Evolutionary conservation across 2,797 vertebrate species (phyloP).

Genomic region (Microhierax caerulescens): DNA sequence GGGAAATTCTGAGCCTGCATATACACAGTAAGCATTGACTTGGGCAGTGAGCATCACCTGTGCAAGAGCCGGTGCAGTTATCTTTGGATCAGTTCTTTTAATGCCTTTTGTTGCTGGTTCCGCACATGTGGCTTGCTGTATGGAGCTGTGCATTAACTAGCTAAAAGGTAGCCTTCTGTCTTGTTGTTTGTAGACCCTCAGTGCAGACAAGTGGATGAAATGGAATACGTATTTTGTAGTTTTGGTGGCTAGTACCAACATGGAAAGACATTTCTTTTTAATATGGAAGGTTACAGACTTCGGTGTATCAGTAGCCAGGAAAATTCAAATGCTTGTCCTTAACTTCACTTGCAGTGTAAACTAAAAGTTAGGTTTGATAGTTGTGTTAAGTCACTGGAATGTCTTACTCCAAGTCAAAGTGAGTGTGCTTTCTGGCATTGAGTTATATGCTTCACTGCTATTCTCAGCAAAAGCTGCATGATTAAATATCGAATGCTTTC

Average conservation of each 20-base stretch:
- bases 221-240: fast-evolving
- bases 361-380: neutral
- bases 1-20: neutral
- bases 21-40: fast-evolving
- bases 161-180: neutral
- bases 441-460: fast-evolving
- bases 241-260: neutral
- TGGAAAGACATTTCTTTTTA: neutral
- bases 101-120: neutral
- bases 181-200: neutral
- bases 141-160: fast-evolving
- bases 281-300: neutral
- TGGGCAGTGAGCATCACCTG: neutral
- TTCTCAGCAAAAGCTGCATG: neutral
- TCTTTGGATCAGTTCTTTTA: neutral
- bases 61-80: fast-evolving
- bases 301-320: neutral
- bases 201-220: neutral
- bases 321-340: neutral
- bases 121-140: fast-evolving
- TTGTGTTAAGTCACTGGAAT: neutral
- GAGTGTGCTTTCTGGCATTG: neutral
- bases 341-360: neutral
- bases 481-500: neutral
- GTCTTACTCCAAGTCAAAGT: neutral